phyloP scores from a whole-genome alignment of 2,888 invertebrate genomes.

The Ophion ventricosus region DNA sequence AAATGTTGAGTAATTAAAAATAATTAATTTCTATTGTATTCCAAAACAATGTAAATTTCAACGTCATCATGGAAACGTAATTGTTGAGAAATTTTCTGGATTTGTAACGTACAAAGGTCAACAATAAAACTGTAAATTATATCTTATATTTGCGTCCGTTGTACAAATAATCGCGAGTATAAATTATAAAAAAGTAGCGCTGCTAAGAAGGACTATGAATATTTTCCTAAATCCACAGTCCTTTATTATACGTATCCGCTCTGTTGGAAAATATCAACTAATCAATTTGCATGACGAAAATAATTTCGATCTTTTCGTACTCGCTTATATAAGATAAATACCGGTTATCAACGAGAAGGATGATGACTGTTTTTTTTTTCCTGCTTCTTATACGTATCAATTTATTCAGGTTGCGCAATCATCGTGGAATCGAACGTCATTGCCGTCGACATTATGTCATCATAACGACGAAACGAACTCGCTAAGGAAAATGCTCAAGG shows the following conservation, averaged over 20 bases:
- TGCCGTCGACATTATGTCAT: conserved; percentile 62
- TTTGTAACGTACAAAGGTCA: no score
- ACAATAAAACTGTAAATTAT: no score
- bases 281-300: conserved; percentile 4
- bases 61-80: no score
- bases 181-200: no score
- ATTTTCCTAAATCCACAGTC: not conserved
- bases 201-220: no score
- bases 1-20: no score
- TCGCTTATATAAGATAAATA: conserved; percentile 38
- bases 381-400: conserved; percentile 38
- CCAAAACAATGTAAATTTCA: no score
- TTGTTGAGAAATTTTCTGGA: no score
- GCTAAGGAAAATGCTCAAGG: conserved; percentile 79
- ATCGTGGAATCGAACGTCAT: conserved; percentile 60
- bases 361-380: conserved; percentile 26
- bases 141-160: no score
- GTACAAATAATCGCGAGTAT: no score
- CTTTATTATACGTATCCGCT: not conserved
- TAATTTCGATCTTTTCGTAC: conserved; percentile 24
- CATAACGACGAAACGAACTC: conserved; percentile 58
- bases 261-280: conserved; percentile 1
- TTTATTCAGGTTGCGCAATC: conserved; percentile 73
- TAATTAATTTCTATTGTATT: no score
- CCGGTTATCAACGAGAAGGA: conserved; percentile 37